Evolutionary conservation across 2,113 vertebrate genomes (phyloP), one percentile per base, ranked within the genome.

Genomic region (Xiphophorus maculatus): DNA sequence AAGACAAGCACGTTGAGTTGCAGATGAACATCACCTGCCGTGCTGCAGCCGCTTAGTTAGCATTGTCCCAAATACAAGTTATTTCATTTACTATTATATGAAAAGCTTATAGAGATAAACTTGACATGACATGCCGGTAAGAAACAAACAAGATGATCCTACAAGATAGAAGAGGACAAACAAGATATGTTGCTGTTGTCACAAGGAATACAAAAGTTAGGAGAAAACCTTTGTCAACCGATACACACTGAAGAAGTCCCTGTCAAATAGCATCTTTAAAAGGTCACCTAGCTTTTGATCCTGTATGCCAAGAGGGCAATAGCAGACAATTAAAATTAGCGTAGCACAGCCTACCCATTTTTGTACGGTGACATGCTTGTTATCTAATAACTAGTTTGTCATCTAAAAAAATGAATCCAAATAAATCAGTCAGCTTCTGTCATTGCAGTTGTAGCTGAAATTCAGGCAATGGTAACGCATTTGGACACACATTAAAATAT

Each of bases 11-110:
- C 33, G 66, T 74, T 71, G 62, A 76, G 74, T 54, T 63, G 76
- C 68, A 66, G 69, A 84, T 77, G 76, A 79, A 84, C 48, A 28
- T 58, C 65, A 85, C 76, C 68, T 83, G 71, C 61, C 12, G 54
- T 60, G 29, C 33, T 51, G 29, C 65, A 65, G 35, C 60, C 63
- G 67, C 40, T 28, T 42, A 11, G 7, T 2, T 11, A n/a, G 51
- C 25, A 2, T 10, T 54, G 7, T 54, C 9, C 44, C 17, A 6
- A 48, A 19, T 7, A 19, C 17, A 19, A 19, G 44, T 48, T 48
- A 48, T 48, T 48, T 48, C 4, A 48, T 19, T 17, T 19, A 19
- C 14, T 48, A 7, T 54, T n/a, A 10, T 10, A 25, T 25, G 35
- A 19, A 54, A 22, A 25, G 8, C 6, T 22, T 7, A 54, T 54